These are phyloP conservation scores for Illadopsis cleaveri DNA, from an alignment of 2,113 vertebrate genomes.

Conservation along the genomic window DNA sequence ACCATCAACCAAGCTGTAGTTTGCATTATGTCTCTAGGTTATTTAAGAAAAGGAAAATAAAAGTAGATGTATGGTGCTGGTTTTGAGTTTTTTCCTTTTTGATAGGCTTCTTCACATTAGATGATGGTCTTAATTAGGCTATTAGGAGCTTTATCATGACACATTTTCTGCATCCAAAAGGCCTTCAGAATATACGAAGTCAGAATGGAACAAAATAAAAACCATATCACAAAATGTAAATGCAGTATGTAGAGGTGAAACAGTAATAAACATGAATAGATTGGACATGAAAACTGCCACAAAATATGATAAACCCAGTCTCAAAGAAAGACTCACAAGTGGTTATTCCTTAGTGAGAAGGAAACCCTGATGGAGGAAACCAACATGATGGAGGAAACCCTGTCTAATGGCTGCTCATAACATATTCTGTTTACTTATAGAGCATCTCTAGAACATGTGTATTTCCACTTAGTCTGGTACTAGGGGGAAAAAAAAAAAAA, in stretches of 20 bases:
- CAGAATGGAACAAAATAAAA: constrained; percentile 43
- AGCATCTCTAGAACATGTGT: constrained; percentile 19
- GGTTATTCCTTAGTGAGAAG: constrained; percentile 37
- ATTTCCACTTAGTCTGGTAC: neutral
- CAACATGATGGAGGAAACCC: constrained; percentile 37
- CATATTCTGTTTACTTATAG: constrained; percentile 43
- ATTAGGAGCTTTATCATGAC: neutral
- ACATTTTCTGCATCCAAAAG: neutral
- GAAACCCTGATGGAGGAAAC: constrained; percentile 51
- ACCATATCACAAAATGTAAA: constrained; percentile 28
- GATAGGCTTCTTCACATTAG: neutral
- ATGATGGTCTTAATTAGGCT: neutral
- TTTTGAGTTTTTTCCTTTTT: neutral
- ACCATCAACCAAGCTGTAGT: neutral
- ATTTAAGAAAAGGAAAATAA: neutral
- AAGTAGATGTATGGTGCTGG: neutral
- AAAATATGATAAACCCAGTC: constrained; percentile 51
- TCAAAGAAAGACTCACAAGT: constrained; percentile 50
- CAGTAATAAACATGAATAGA: neutral
- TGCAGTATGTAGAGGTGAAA: constrained; percentile 12
- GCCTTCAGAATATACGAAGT: constrained; percentile 19
- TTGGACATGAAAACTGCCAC: constrained; percentile 19
- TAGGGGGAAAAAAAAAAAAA: neutral
- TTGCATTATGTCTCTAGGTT: neutral
- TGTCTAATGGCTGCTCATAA: constrained; percentile 43